phyloP scores from a whole-genome alignment of 2,888 invertebrate species.

The Nomada ferruginata region DNA sequence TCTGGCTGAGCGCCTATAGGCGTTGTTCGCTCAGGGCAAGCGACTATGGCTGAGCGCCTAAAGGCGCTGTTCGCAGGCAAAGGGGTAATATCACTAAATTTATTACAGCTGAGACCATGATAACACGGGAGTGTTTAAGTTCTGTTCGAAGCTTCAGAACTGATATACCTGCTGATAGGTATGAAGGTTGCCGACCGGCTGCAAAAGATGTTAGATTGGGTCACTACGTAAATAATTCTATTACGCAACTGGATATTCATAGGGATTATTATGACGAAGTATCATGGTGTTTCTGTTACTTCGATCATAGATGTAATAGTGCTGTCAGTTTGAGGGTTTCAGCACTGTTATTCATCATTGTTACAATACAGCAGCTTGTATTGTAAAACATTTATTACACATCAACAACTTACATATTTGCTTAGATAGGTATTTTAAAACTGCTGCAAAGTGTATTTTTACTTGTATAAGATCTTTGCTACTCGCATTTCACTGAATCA shows the following conservation, averaged over 20 bases:
- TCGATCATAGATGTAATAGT: slow-evolving; percentile 94
- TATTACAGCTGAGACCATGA: slow-evolving; percentile 89
- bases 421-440: background rate
- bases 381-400: slow-evolving; percentile 4
- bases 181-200: slow-evolving; percentile 94
- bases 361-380: slow-evolving; percentile 39
- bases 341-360: slow-evolving; percentile 41
- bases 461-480: background rate
- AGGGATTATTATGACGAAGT: slow-evolving; percentile 93
- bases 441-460: background rate
- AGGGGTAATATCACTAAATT: background rate
- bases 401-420: background rate
- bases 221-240: slow-evolving; percentile 94
- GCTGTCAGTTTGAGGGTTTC: slow-evolving; percentile 82
- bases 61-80: too few relatives aligned
- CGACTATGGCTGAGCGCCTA: too few relatives aligned
- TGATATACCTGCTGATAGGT: slow-evolving; percentile 95
- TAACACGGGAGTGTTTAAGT: slow-evolving; percentile 94
- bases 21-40: too few relatives aligned
- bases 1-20: too few relatives aligned
- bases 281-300: slow-evolving; percentile 95
- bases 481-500: background rate
- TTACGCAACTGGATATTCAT: slow-evolving; percentile 93
- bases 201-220: slow-evolving; percentile 91
- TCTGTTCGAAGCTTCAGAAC: slow-evolving; percentile 90